Base-by-base conservation (phyloP, 2,888 invertebrate genomes). In the Chydorus sphaericus region DNA sequence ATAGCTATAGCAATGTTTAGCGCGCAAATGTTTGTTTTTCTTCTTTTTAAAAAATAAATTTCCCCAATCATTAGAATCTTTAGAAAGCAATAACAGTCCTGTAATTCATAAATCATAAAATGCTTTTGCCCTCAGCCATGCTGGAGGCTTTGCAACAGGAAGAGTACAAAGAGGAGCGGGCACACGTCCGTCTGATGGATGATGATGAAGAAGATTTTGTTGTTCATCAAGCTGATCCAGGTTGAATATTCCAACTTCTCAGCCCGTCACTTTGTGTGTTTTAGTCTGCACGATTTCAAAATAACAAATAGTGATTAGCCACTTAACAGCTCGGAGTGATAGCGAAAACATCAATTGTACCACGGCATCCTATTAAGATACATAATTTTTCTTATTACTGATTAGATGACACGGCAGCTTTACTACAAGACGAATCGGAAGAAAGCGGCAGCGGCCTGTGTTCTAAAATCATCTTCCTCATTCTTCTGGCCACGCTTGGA, bases 401-500 rank as follows among this genome's bases (percentile, higher is more conserved):
- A 49, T 48, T 28, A 36, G 48, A 31, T 16, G 36, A 55, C 16
- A 31, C 16, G 48, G 36, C 18, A 14, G 23, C 55, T 30, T 36
- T 36, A 26, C n/a, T 55, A 23, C n/a, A n/a, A n/a, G n/a, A n/a
- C n/a, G n/a, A n/a, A n/a, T n/a, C n/a, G n/a, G 53, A 48, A 44
- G 31, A 26, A 36, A 52, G 44, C 16, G 86, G 86, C 44, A 88
- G 87, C 31, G 85, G 86, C 66, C 81, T 85, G 77, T 86, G 85
- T 70, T 85, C 87, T 33, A 86, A 86, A 71, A 74, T 88, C 56
- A 77, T 88, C 64, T 89, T 89, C 70, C 86, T 88, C 66, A 71
- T 80, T 2, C 71, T 89, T 28, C 74, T 88, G 62, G 80, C 81
- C 51, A 76, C 82, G 56, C 75, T 89, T 31, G 69, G 82, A 58